Evolutionary conservation across 2,113 vertebrate species (phyloP).

Genomic region (Globicephala melas): DNA sequence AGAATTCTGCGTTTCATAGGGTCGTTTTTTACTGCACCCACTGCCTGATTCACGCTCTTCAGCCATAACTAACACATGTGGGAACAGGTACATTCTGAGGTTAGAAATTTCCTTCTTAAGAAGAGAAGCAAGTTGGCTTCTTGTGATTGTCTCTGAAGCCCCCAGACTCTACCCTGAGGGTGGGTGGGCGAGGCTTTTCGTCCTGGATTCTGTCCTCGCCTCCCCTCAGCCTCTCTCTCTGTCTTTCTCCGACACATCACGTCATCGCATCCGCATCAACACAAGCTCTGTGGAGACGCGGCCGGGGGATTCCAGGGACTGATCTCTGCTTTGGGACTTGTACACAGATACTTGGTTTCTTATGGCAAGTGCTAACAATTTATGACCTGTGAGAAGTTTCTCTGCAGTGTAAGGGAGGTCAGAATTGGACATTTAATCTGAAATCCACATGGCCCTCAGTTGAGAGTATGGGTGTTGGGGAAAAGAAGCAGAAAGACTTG

Average conservation of each 20-base stretch:
- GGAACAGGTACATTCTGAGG: neutral
- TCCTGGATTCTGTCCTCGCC: rapidly evolving
- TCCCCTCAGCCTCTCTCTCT: neutral
- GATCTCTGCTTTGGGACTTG: neutral
- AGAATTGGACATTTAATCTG: conserved; percentile 29
- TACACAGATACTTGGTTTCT: conserved; percentile 27
- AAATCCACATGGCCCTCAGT: neutral
- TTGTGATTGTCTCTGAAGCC: neutral
- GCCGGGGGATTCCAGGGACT: too few species aligned
- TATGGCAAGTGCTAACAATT: conserved; percentile 40
- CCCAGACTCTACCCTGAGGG: neutral
- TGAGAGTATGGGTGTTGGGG: neutral
- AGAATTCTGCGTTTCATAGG: neutral
- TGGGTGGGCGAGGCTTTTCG: neutral
- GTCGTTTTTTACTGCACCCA: rapidly evolving
- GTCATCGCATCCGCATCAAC: neutral
- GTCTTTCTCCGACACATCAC: neutral
- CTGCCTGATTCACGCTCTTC: neutral
- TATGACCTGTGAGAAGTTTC: conserved; percentile 47
- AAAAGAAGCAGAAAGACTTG: neutral
- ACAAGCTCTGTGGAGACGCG: rapidly evolving
- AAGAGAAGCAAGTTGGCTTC: neutral
- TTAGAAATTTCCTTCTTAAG: neutral
- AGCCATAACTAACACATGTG: neutral
- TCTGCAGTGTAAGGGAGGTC: conserved; percentile 34